Base-by-base conservation (phyloP, 2,113 vertebrate species). In the Uropsilus gracilis region DNA sequence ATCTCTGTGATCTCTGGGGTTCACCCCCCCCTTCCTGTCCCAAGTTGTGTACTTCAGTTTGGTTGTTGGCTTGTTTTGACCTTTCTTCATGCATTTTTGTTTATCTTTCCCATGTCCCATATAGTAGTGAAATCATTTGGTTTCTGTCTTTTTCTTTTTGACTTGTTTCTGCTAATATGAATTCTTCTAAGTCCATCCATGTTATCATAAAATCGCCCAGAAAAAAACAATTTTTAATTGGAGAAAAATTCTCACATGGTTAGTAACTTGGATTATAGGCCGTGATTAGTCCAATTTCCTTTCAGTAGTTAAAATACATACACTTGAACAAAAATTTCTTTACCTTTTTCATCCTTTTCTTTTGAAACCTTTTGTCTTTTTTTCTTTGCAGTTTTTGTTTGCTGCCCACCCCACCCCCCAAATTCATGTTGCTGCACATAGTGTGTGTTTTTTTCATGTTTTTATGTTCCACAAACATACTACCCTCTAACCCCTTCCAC, bases 251-350 rank as follows among this genome's bases (percentile, higher is more conserved):
- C 44, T 28, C 53, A 32, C 5, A 76, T 72, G 18, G 7, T 88
- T 95, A 92, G 37, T 76, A 91, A 28, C 78, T 94, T 86, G 26
- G 34, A 55, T 20, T 42, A 64, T 59, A 61, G 28, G 59, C 91
- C 3, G 26, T 77, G 12, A 34, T 96, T 91, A 18, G 22, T 94
- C 28, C 44, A 55, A 0, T 90, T 86, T 95, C 50, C n/a, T 91
- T 85, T 69, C 46, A 86, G 10, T 92, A 69, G 30, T 90, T 97
- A 76, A 94, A 94, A 84, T 78, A 11, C 42, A 17, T 92, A 75
- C n/a, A 90, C 68, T 86, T 90, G 61, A 34, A 81, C 37, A 61
- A 63, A 14, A 76, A 72, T 53, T 34, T 59, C 55, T 42, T 92
- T 34, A 39, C n/a, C 46, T 44, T 68, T 80, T 42, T 37, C 8